Conservation (phyloP, 2,113 vertebrate genomes). For the Poicephalus gulielmi region DNA sequence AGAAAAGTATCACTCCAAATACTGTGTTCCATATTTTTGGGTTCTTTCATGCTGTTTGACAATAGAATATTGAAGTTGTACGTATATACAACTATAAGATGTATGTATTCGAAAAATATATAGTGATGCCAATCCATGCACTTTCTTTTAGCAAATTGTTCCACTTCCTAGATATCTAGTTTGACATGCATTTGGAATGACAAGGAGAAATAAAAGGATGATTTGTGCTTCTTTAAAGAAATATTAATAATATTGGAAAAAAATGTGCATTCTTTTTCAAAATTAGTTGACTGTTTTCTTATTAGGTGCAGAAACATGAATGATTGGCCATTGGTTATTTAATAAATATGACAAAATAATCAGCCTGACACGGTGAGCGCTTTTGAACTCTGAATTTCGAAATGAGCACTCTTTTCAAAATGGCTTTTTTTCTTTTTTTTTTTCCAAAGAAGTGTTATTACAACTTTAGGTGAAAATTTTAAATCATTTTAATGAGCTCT, state of each 20-base stretch:
- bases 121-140: not conserved
- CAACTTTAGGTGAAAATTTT: not conserved
- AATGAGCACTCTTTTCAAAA: fast-evolving
- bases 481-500: not conserved
- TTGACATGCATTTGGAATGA: not conserved
- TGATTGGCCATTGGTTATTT: not conserved
- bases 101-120: not conserved
- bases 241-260: not conserved
- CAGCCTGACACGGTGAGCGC: not conserved
- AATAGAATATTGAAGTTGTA: not conserved
- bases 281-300: not conserved
- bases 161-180: not conserved
- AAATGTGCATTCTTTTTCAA: not conserved
- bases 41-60: not conserved
- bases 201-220: not conserved
- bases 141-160: not conserved
- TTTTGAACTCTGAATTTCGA: not conserved
- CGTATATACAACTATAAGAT: not conserved
- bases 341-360: not conserved
- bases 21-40: not conserved
- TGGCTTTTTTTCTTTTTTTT: not conserved
- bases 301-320: not conserved
- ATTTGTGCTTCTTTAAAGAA: not conserved
- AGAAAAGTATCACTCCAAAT: not conserved
- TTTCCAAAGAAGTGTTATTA: not conserved